These are phyloP conservation scores for Spodoptera picta DNA, from an alignment of 2,888 invertebrate species.

Conservation along the genomic window DNA sequence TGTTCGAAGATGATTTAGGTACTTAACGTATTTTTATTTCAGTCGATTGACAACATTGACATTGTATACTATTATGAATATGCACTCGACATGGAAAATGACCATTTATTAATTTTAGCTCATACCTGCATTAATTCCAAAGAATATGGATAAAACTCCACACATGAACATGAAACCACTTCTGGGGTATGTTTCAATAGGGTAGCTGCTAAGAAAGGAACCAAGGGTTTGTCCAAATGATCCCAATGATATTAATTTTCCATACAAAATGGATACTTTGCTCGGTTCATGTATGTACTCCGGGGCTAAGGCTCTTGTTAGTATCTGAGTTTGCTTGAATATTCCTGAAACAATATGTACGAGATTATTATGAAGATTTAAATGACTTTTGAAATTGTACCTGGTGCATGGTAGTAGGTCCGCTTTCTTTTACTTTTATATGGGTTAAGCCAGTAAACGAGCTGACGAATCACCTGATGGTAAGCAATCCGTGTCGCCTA, in stretches of 20 bases:
- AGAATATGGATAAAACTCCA: conserved; percentile 54
- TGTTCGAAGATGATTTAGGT: too few relatives aligned
- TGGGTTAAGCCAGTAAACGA: too few relatives aligned
- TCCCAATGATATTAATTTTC: conserved; percentile 88
- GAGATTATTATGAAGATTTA: not conserved
- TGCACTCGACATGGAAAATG: too few relatives aligned
- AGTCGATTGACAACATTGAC: too few relatives aligned
- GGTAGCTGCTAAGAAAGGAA: conserved; percentile 89
- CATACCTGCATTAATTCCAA: conserved; percentile 64
- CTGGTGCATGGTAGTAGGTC: too few relatives aligned
- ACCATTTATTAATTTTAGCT: not conserved
- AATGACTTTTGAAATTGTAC: not conserved
- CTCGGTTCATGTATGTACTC: conserved; percentile 74
- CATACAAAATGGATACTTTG: conserved; percentile 86
- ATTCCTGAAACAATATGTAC: conserved; percentile 77
- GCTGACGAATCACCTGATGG: too few relatives aligned
- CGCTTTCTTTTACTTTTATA: too few relatives aligned
- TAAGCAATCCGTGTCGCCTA: too few relatives aligned
- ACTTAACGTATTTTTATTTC: too few relatives aligned
- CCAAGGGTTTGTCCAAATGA: conserved; percentile 90
- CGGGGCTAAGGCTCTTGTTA: conserved; percentile 89
- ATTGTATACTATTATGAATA: too few relatives aligned
- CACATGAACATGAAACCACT: conserved; percentile 87
- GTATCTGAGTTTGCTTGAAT: conserved; percentile 90
- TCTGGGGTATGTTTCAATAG: conserved; percentile 78